phyloP scores from a whole-genome alignment of 92 coral and sea anemone genomes.

The Epizoanthus scotinus region DNA sequence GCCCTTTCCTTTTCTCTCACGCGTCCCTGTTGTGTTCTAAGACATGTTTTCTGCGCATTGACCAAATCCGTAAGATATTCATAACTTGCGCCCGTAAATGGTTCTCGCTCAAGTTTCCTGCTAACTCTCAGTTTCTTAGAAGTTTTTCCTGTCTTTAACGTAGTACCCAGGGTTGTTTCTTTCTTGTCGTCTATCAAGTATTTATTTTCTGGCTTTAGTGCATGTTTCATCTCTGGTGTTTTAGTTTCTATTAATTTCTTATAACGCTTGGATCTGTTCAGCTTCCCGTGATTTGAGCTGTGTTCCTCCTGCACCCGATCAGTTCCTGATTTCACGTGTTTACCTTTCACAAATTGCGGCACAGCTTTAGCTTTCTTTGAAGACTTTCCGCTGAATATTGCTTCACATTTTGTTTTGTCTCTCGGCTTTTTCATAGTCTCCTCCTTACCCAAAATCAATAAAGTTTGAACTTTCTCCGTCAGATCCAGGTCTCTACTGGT shows the following conservation, averaged over 20 bases:
- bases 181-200: background rate
- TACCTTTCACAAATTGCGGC: background rate
- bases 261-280: background rate
- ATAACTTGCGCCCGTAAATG: constrained; percentile 14
- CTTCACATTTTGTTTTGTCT: constrained; percentile 40
- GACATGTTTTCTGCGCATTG: constrained; percentile 53
- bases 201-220: background rate
- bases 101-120: background rate
- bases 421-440: constrained; percentile 10
- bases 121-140: background rate
- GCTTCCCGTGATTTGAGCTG: background rate
- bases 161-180: background rate
- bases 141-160: background rate
- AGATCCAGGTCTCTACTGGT: constrained; percentile 2
- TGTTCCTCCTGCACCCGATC: background rate
- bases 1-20: constrained; percentile 50
- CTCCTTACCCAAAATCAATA: constrained; percentile 26
- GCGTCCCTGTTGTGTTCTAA: constrained; percentile 39
- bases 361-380: constrained; percentile 10
- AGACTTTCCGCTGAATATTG: constrained; percentile 18
- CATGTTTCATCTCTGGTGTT: too few species aligned
- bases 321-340: background rate
- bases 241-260: too few species aligned
- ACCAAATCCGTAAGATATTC: constrained; percentile 31
- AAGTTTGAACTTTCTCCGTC: constrained; percentile 6